phyloP scores from a whole-genome alignment of 2,797 vertebrate species.

The Sylvilagus floridanus region DNA sequence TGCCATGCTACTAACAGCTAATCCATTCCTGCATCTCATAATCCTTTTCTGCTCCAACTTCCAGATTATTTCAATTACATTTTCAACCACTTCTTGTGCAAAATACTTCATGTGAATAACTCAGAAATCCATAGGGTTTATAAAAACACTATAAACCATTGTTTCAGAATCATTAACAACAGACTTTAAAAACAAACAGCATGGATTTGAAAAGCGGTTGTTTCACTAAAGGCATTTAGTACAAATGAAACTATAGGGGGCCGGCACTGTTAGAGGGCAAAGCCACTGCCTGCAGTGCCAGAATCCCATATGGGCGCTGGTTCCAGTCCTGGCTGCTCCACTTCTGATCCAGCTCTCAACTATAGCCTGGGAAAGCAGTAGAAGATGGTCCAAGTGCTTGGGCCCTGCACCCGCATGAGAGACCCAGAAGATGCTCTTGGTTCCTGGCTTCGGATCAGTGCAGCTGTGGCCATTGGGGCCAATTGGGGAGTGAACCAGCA shows the following conservation, averaged over 20 bases:
- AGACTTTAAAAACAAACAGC: background rate
- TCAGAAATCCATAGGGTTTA: background rate
- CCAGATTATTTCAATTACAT: background rate
- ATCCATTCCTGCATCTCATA: background rate
- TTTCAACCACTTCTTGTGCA: background rate
- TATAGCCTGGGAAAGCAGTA: too few relatives aligned
- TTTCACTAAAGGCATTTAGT: background rate
- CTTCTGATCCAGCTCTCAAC: too few relatives aligned
- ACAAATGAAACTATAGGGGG: background rate
- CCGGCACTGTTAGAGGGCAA: too few relatives aligned
- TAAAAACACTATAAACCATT: background rate
- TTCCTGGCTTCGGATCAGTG: too few relatives aligned
- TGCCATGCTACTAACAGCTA: background rate
- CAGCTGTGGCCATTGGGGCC: too few relatives aligned
- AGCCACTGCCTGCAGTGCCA: too few relatives aligned
- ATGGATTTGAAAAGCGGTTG: background rate
- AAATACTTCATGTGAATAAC: background rate
- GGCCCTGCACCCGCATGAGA: too few relatives aligned
- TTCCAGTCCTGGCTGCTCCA: too few relatives aligned
- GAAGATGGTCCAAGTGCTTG: too few relatives aligned
- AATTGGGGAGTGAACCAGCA: too few relatives aligned
- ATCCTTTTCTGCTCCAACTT: background rate
- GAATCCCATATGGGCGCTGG: too few relatives aligned
- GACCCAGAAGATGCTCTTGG: too few relatives aligned
- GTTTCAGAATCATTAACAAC: background rate